A percentile compares a stretch with the other conserved stretches of the same genome.
Evolutionary conservation across 2,888 invertebrate species (phyloP).

Genomic region (Anodontia alba): DNA sequence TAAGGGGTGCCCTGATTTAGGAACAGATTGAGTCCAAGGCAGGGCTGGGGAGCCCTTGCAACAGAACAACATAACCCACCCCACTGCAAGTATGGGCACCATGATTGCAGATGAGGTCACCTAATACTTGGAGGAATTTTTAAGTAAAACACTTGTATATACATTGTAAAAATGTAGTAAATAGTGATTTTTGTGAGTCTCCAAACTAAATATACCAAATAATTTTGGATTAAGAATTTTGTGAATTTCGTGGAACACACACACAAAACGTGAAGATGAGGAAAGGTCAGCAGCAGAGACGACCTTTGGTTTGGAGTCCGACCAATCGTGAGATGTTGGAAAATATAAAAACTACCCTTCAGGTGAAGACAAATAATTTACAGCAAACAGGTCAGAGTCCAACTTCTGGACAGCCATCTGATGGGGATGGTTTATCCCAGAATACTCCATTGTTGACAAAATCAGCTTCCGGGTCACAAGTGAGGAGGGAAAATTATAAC

Average conservation of each 20-base stretch:
- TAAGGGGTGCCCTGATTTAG: neutral
- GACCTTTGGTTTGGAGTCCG: constrained; percentile 59
- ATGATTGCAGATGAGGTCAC: neutral
- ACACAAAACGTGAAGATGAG: neutral
- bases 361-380: constrained; percentile 33
- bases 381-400: constrained; percentile 22
- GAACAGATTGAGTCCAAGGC: neutral
- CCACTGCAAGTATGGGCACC: neutral
- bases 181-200: no score
- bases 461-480: constrained; percentile 28
- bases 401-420: constrained; percentile 29
- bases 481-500: constrained; percentile 59
- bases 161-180: no score
- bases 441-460: constrained; percentile 16
- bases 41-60: no score
- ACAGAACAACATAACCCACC: no score
- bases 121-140: neutral
- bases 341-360: constrained; percentile 57
- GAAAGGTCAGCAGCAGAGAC: constrained; percentile 47
- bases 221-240: no score
- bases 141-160: no score
- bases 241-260: neutral
- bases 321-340: constrained; percentile 64
- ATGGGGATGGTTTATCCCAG: constrained; percentile 40
- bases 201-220: no score